Base-by-base conservation (phyloP, 2,113 vertebrate genomes). In the Willisornis vidua region DNA sequence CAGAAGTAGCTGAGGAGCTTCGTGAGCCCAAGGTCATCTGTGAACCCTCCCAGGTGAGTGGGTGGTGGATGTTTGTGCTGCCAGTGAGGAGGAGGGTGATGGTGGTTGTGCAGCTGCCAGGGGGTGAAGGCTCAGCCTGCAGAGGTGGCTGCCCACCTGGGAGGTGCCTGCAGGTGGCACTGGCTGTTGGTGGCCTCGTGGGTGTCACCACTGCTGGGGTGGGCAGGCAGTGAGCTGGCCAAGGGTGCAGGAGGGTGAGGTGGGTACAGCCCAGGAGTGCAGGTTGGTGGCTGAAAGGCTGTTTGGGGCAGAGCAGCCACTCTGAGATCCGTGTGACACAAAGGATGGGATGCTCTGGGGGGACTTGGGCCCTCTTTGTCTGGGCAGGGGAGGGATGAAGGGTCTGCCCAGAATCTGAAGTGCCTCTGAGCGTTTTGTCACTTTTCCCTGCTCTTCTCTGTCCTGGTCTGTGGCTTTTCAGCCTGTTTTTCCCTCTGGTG, bases 11-110 rank as follows among this genome's bases (percentile, higher is more conserved):
- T 39, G 31, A 17, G 28, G 70, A 70, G 66, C 46, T 54, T 45
- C 54, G 59, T n/a, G 18, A 31, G 13, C 25, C 58, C 55, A 28
- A 83, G 90, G 58, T 33, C 43, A 5, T 16, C 33, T 43, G 23
- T 13, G 31, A 41, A 39, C 25, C 65, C 83, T 55, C 43, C 17
- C 28, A 17, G 54, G 78, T 15, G 31, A 19, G 79, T 25, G 37
- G 29, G 23, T 76, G 35, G 14, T 26, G 63, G 0, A 0, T 0
- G 7, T 46, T 24, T 3, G 33, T 3, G 1, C 2, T 25, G 57
- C 10, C 1, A 4, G 49, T 11, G 51, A 35, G 28, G 26, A 77
- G 35, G 43, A 70, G 48, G 55, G 58, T 52, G 66, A 4, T 3
- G 57, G 23, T 14, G 83, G 45, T 39, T 11, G 2, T 0, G 2